These are phyloP conservation scores for Apogon talboti DNA, from an alignment of 2,797 vertebrate genomes.

Conservation along the genomic window DNA sequence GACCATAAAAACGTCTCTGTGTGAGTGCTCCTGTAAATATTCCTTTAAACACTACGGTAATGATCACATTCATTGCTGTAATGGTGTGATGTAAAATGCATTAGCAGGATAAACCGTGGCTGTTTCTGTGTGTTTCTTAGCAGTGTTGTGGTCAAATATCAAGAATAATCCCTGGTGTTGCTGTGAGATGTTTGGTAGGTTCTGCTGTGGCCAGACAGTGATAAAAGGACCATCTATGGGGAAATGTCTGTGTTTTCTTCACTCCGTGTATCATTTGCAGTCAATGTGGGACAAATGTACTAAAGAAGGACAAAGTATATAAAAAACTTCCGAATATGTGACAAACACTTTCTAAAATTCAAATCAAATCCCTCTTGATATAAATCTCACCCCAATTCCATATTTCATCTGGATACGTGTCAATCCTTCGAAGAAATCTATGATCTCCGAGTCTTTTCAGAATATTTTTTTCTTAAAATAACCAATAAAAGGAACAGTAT, in stretches of 20 bases:
- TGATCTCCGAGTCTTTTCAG: slow-evolving; percentile 25
- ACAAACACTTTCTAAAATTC: slow-evolving; percentile 28
- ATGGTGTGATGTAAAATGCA: too few relatives aligned
- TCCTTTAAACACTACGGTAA: too few relatives aligned
- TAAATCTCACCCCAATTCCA: slow-evolving; percentile 17
- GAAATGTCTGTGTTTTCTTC: slow-evolving; percentile 5
- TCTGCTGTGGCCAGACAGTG: slow-evolving; percentile 25
- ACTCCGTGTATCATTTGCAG: slow-evolving; percentile 7
- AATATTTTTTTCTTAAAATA: slow-evolving; percentile 40
- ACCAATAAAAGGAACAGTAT: slow-evolving; percentile 28
- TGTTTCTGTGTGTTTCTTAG: too few relatives aligned
- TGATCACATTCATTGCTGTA: too few relatives aligned
- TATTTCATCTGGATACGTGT: slow-evolving; percentile 34
- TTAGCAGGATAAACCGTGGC: too few relatives aligned
- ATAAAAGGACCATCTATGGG: background rate
- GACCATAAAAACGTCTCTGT: too few relatives aligned
- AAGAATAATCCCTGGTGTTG: slow-evolving; percentile 37
- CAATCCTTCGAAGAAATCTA: slow-evolving; percentile 34
- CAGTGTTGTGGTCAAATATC: background rate
- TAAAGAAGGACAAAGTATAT: background rate
- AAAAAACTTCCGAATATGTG: slow-evolving; percentile 3
- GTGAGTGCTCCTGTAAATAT: too few relatives aligned
- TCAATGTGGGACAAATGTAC: slow-evolving; percentile 12
- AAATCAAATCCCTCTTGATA: slow-evolving; percentile 31
- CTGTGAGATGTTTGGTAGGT: slow-evolving; percentile 29